Evolutionary conservation across 2,888 invertebrate species (phyloP), one percentile per base, ranked within the genome.

Genomic region (Papilio elwesi): DNA sequence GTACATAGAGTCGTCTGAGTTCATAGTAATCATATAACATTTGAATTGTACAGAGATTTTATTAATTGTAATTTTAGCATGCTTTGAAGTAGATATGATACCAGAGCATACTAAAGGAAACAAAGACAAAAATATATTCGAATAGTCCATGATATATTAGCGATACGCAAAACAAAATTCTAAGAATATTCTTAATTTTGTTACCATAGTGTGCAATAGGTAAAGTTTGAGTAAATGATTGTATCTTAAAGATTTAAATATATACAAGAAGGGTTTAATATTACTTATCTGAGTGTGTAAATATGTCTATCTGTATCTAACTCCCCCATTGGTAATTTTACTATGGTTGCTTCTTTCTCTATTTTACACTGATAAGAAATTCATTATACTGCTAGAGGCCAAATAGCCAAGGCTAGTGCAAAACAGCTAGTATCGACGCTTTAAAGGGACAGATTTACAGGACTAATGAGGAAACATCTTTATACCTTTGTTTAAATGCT

Each of bases 141-240:
- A 80, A 83, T 76, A 82, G 79, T 81, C 81, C 80, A 80, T 82
- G 78, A 76, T 78, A 75, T 82, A 80, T 81, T 84, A 85, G 80
- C 82, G 75, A 83, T 85, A 83, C 83, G 81, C 81, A 78, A 87
- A 85, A 84, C n/a, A 82, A 91, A 91, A 90, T 91, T 89, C 95
- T 85, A 76, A 93, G 89, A 72, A 95, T 95, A 83, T 95, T 94
- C 81, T 95, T 95, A 74, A 79, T 94, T 92, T 76, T 96, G 87
- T 89, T 96, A 81, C 80, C 84, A 43, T 90, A 90, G 86, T 87
- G 82, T 87, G 89, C 87, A 87, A 84, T 89, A 89, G 87, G 85
- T 79, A 84, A 85, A 85, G 80, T 83, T 83, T 75, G 74, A 76
- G 75, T 76, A 78, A 78, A 79, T 83, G 83, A 82, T 81, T 83